A percentile compares a stretch with the other conserved stretches of the same genome.
phyloP scores from a whole-genome alignment of 2,888 invertebrate species.

The Argyra leucocephala region DNA sequence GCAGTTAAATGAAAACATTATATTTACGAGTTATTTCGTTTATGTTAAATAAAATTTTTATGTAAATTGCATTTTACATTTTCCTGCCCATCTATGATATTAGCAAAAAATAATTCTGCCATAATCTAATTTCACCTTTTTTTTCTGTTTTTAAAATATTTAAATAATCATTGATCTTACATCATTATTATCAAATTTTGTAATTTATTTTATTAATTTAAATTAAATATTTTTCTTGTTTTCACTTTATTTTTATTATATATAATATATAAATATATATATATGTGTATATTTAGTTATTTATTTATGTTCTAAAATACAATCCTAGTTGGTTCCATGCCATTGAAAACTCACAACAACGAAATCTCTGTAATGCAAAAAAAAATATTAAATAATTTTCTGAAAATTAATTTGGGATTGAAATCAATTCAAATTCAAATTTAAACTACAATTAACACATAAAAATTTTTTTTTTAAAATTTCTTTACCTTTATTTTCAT shows the following conservation, averaged over 20 bases:
- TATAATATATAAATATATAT: background rate
- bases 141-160: background rate
- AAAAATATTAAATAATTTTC: slow-evolving; percentile 25
- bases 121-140: too few relatives aligned
- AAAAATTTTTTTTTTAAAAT: slow-evolving; percentile 1
- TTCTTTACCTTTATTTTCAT: slow-evolving; percentile 41
- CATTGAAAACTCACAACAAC: slow-evolving; percentile 39
- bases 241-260: background rate
- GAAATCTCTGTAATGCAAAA: slow-evolving; percentile 30
- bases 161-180: background rate
- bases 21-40: too few relatives aligned
- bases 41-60: too few relatives aligned
- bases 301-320: slow-evolving; percentile 1
- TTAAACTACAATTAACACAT: background rate
- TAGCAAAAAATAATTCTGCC: too few relatives aligned
- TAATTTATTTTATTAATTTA: background rate
- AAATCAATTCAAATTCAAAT: background rate
- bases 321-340: slow-evolving; percentile 5
- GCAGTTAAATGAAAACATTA: too few relatives aligned
- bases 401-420: slow-evolving; percentile 18
- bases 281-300: background rate
- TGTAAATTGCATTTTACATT: too few relatives aligned
- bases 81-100: too few relatives aligned
- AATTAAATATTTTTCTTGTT: background rate
- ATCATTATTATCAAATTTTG: background rate